Evolutionary conservation across 2,113 vertebrate genomes (phyloP).

Genomic region (Dicrurus megarhynchus): DNA sequence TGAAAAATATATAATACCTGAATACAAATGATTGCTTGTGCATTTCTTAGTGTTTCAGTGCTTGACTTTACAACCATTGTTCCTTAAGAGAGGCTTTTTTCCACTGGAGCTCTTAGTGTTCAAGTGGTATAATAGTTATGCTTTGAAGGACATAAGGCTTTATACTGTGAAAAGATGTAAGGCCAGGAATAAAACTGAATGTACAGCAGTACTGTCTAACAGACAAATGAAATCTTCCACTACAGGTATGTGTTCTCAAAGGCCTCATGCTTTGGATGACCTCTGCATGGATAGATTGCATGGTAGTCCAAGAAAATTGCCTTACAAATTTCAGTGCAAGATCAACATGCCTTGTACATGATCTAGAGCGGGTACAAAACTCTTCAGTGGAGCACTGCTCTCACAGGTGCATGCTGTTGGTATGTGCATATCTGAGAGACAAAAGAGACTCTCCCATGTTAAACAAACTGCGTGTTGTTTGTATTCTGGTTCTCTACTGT

Average conservation of each 20-base stretch:
- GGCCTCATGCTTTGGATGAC: not conserved
- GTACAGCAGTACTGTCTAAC: not conserved
- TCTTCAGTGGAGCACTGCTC: not conserved
- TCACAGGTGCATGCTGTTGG: not conserved
- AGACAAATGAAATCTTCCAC: not conserved
- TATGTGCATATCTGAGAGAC: not conserved
- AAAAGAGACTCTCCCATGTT: not conserved
- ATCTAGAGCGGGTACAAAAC: not conserved
- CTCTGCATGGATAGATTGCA: not conserved
- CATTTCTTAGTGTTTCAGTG: not conserved
- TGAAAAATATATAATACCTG: not conserved
- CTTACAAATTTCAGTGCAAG: not conserved
- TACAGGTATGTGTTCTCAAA: not conserved
- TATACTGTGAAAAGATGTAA: not conserved
- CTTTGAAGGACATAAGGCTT: not conserved
- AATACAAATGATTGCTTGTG: not conserved
- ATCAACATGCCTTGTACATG: not conserved
- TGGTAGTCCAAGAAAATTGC: not conserved
- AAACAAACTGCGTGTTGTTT: not conserved
- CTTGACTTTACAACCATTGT: not conserved
- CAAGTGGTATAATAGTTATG: not conserved
- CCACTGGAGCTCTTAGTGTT: not conserved
- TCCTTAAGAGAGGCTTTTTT: not conserved
- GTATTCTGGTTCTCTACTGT: not conserved
- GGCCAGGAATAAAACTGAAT: not conserved